Base-by-base conservation (phyloP, 2,113 vertebrate genomes). In the Chaetura pelagica region DNA sequence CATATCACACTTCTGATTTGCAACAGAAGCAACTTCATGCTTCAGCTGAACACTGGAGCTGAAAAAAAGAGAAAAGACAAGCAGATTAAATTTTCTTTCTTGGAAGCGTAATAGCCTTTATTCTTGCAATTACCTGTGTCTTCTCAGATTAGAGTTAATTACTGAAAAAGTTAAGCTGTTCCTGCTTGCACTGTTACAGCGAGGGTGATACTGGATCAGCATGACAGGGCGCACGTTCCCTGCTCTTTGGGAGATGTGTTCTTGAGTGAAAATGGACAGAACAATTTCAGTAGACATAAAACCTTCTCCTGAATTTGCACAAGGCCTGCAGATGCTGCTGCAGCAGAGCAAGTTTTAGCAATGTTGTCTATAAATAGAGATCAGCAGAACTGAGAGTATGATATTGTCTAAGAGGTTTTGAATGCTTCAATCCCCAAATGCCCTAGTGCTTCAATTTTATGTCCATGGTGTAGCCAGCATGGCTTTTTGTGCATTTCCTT, bases 101-200 rank as follows among this genome's bases (percentile, higher is more conserved):
- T 85, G 71, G 74, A 74, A 27, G 51, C 49, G 44, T 73, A 91
- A 76, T 77, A 83, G 54, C 82, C 34, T 80, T 86, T 66, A 42
- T 82, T 84, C 77, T 77, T 67, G 48, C 75, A 92, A 51, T 91
- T 94, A 84, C 46, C 58, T 59, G 12, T 81, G 90, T 89, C 92
- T 72, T 84, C 52, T 80, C 40, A 52, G 75, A 81, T 94, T 80
- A 93, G 75, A 89, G 38, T 72, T 93, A 95, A 92, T 95, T 90
- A 84, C 83, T 52, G n/a, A 48, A 84, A 92, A 76, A 80, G 72
- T 80, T 59, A 90, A 91, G 42, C 59, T 76, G 35, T 40, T 83
- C 57, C 83, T 80, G 54, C 78, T 85, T 90, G 74, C 64, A 16
- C n/a, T 75, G 68, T 88, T 88, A 20, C 32, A 52, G 44, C 46